Evolutionary conservation across 2,797 vertebrate genomes (phyloP).

Genomic region (Dendrocincla fuliginosa): DNA sequence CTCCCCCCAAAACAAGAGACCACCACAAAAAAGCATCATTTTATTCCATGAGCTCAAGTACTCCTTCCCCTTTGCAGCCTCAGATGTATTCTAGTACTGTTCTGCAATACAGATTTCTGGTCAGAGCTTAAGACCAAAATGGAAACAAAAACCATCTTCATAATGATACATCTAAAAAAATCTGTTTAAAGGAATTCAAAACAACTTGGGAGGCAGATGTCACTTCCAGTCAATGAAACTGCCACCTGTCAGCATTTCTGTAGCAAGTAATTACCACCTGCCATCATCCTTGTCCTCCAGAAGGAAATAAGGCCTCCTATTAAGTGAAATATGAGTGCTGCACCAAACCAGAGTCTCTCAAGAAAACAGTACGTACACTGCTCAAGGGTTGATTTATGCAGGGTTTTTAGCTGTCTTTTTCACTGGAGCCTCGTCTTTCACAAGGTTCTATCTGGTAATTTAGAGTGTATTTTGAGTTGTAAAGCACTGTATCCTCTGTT

Average conservation of each 20-base stretch:
- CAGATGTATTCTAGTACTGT: neutral
- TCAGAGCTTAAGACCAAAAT: constrained; percentile 6
- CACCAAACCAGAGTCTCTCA: neutral
- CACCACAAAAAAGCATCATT: neutral
- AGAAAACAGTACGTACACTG: neutral
- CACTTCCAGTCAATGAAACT: constrained; percentile 39
- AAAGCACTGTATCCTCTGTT: neutral
- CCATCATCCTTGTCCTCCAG: neutral
- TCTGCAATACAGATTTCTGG: neutral
- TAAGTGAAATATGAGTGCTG: neutral
- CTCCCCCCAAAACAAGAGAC: neutral
- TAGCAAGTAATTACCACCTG: constrained; percentile 48
- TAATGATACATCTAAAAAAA: neutral
- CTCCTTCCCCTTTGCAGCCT: neutral
- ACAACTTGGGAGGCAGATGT: constrained; percentile 18
- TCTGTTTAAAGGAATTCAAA: constrained; percentile 40
- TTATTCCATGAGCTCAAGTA: neutral
- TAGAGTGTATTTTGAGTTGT: neutral
- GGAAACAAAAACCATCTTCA: neutral
- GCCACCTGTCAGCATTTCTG: constrained; percentile 52
- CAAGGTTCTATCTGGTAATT: neutral
- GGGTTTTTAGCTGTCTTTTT: neutral
- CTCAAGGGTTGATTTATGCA: neutral
- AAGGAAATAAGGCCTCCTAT: constrained; percentile 9
- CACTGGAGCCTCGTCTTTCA: neutral